Percentiles rank a stretch among this genome's conserved stretches.
These are phyloP conservation scores for Prunella strophiata DNA, from an alignment of 2,797 vertebrate species.

Conservation along the genomic window DNA sequence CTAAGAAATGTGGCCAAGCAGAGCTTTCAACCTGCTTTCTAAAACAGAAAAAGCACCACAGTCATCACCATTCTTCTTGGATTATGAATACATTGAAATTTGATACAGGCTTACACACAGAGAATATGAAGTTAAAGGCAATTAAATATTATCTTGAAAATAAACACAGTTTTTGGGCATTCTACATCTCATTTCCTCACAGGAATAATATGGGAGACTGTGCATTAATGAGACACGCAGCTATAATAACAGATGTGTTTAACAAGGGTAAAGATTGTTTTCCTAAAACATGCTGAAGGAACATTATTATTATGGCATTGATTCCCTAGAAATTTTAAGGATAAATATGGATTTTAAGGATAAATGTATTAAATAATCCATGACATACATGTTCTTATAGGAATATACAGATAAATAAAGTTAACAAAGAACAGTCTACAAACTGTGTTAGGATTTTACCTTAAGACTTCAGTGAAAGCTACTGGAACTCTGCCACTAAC, in stretches of 20 bases:
- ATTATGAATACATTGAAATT: background rate
- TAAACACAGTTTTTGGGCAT: background rate
- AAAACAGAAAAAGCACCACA: background rate
- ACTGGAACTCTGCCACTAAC: background rate
- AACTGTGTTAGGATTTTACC: background rate
- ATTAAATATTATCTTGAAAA: slow-evolving; percentile 6
- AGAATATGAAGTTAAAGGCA: background rate
- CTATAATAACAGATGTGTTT: background rate
- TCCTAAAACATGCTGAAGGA: background rate
- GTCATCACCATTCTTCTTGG: background rate
- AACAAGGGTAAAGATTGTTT: background rate
- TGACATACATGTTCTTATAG: background rate
- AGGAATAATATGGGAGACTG: background rate
- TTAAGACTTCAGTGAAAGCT: background rate
- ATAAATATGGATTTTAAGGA: background rate
- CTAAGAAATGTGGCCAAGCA: background rate
- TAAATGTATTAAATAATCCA: background rate
- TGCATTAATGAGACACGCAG: background rate
- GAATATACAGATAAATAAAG: background rate
- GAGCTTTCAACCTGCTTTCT: background rate
- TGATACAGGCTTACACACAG: background rate
- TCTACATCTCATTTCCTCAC: background rate
- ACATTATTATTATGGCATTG: background rate
- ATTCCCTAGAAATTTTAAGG: background rate
- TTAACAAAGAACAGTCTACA: background rate